These are phyloP conservation scores for Hartigia nigra DNA, from an alignment of 2,888 invertebrate genomes.

Conservation along the genomic window DNA sequence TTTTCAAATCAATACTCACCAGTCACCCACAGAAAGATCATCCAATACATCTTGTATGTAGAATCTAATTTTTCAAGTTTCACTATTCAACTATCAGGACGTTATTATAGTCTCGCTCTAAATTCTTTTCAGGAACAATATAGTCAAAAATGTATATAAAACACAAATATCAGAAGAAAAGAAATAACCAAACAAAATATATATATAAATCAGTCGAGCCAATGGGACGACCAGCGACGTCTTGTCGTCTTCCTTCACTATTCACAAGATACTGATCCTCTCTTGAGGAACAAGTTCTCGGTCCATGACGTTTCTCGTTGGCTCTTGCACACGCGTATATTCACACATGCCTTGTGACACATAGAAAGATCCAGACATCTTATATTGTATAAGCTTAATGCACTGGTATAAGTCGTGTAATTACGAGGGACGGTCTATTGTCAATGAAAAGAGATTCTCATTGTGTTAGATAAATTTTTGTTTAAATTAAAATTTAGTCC, in stretches of 20 bases:
- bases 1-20: not conserved
- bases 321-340: not conserved
- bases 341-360: not conserved
- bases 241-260: not conserved
- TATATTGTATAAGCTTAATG: not conserved
- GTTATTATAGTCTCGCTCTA: not conserved
- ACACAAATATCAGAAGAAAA: not conserved
- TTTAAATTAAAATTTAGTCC: not conserved
- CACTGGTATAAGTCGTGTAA: not conserved
- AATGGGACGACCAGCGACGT: not conserved
- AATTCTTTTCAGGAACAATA: not conserved
- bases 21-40: not conserved
- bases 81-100: not conserved
- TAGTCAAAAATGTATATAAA: not conserved
- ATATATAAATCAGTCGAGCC: not conserved
- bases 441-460: not conserved
- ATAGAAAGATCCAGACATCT: not conserved
- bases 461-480: not conserved
- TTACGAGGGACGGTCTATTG: not conserved
- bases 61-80: not conserved
- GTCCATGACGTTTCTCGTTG: not conserved
- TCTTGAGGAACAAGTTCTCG: not conserved
- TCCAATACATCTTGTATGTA: not conserved
- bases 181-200: not conserved
- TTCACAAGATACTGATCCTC: not conserved